These are phyloP conservation scores for Philonicus albiceps DNA, from an alignment of 2,888 invertebrate species.

Conservation along the genomic window DNA sequence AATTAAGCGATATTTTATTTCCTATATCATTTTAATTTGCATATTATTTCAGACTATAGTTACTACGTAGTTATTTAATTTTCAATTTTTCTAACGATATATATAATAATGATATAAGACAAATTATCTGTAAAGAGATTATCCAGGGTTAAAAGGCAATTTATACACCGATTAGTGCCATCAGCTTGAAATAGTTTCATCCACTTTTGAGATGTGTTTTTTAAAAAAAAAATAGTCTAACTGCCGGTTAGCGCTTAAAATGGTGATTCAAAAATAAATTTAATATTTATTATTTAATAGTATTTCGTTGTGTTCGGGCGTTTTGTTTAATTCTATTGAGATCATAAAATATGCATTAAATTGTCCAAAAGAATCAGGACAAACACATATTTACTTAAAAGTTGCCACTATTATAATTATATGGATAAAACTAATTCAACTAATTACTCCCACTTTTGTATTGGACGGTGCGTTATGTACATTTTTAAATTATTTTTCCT, in stretches of 20 bases:
- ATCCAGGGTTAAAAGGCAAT: too few relatives aligned
- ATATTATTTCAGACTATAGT: neutral
- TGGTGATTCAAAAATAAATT: neutral
- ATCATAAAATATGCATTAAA: neutral
- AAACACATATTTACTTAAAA: too few relatives aligned
- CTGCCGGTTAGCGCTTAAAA: neutral
- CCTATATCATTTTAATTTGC: neutral
- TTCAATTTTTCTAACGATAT: too few relatives aligned
- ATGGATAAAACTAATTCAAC: too few relatives aligned
- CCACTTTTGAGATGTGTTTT: neutral
- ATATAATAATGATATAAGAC: too few relatives aligned
- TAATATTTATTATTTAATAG: neutral
- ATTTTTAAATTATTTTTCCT: too few relatives aligned
- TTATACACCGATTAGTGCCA: too few relatives aligned
- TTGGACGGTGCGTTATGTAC: too few relatives aligned
- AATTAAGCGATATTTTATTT: neutral
- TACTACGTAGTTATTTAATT: neutral
- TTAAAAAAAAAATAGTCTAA: neutral
- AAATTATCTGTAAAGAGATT: too few relatives aligned
- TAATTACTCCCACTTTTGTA: too few relatives aligned
- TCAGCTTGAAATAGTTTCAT: neutral
- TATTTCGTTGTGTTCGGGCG: neutral
- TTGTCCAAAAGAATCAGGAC: neutral
- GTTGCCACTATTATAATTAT: too few relatives aligned
- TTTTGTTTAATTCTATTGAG: neutral